Percentiles rank a stretch among this genome's conserved stretches.
Evolutionary conservation across 2,888 invertebrate genomes (phyloP).

Genomic region (Archaeoteleia sp.): DNA sequence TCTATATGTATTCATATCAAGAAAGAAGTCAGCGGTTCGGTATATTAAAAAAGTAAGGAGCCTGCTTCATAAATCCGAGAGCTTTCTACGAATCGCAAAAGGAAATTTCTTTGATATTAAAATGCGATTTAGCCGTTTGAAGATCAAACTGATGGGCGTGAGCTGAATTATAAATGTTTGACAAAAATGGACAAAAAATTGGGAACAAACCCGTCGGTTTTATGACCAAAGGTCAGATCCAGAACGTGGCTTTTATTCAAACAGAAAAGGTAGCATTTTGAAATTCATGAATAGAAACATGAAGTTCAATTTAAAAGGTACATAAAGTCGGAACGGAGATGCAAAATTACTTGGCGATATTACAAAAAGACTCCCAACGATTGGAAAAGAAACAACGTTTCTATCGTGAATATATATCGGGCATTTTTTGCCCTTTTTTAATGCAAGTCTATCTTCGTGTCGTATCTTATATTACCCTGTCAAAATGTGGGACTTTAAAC

Average conservation of each 20-base stretch:
- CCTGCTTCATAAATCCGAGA: conserved; percentile 19
- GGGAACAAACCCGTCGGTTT: neutral
- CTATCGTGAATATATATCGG: too few species aligned
- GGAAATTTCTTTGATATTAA: conserved; percentile 23
- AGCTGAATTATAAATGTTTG: conserved; percentile 7
- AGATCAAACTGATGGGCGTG: conserved; percentile 5
- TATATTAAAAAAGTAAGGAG: conserved; percentile 43
- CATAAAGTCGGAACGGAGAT: too few species aligned
- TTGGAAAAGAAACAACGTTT: too few species aligned
- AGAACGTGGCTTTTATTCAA: conserved; percentile 2
- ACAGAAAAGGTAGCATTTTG: neutral
- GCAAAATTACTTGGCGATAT: too few species aligned
- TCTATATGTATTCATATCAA: conserved; percentile 20
- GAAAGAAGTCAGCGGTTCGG: neutral
- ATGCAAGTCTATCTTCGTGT: too few species aligned
- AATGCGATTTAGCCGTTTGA: conserved; percentile 18
- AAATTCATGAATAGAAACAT: conserved; percentile 19
- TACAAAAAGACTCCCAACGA: too few species aligned
- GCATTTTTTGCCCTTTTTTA: too few species aligned
- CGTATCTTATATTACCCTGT: too few species aligned
- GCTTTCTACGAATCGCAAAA: conserved; percentile 3
- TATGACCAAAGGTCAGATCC: neutral
- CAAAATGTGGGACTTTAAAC: too few species aligned
- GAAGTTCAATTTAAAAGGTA: too few species aligned
- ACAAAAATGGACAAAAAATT: neutral